Evolutionary conservation across 2,888 invertebrate species (phyloP).

Genomic region (Galerucella pusilla): DNA sequence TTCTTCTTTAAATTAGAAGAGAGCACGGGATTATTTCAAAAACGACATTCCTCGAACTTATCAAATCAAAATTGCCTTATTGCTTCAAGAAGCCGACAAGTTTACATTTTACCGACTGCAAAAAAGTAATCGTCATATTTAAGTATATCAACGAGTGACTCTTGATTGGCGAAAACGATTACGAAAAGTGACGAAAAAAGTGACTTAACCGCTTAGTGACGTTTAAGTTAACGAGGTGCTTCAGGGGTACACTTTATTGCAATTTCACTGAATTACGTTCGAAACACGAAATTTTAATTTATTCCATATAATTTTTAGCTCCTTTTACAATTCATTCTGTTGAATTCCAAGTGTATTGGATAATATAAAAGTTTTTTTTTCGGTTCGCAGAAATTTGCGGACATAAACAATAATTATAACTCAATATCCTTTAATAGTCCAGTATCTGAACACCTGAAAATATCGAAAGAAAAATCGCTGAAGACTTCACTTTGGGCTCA

Average conservation of each 20-base stretch:
- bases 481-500: too few species aligned
- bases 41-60: slow-evolving; percentile 44
- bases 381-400: too few species aligned
- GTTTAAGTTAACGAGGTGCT: slow-evolving; percentile 20
- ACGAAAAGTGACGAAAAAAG: slow-evolving; percentile 39
- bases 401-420: too few species aligned
- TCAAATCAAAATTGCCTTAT: slow-evolving; percentile 46
- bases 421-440: too few species aligned
- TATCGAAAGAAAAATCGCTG: too few species aligned
- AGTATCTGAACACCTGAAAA: too few species aligned
- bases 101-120: slow-evolving; percentile 26
- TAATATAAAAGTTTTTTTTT: neutral
- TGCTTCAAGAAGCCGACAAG: slow-evolving; percentile 24
- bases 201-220: neutral
- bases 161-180: slow-evolving; percentile 36
- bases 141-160: slow-evolving; percentile 38
- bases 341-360: neutral
- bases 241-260: neutral
- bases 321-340: neutral
- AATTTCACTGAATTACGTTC: neutral
- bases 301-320: neutral
- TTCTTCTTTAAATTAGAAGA: slow-evolving; percentile 49
- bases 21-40: slow-evolving; percentile 47
- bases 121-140: slow-evolving; percentile 46
- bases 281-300: slow-evolving; percentile 1